Evolutionary conservation across 2,888 invertebrate genomes (phyloP), one percentile per base, ranked within the genome.

Genomic region (Drosophila phalerata): DNA sequence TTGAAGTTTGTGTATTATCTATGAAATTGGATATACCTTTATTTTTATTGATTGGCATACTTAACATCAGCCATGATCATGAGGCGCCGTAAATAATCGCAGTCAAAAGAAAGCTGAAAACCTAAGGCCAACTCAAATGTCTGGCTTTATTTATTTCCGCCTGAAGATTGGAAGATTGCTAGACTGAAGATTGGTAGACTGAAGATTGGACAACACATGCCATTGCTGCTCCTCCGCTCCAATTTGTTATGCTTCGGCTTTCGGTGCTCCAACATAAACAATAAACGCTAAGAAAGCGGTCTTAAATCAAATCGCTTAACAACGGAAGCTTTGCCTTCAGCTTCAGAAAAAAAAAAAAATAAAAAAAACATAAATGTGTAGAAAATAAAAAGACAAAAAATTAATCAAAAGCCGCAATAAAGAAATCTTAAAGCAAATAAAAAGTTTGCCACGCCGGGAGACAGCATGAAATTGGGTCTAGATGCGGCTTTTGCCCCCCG

Each of bases 231-330:
- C 32, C 55, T 55, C 42, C 9, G 56, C 70, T 57, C 57, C 56
- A 74, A 85, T 86, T 88, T 78, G 77, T 62, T 78, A 61, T 74
- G 74, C 65, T 56, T 56, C 34, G 55, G 42, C 22, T 55, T 55
- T 40, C 62, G 74, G 74, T 71, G 79, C 77, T 79, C 77, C 2
- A 3, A 3, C 22, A 22, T 22, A 22, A 22, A 71, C 60, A 74
- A 64, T 70, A 63, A 66, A 48, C 47, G 58, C 52, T 51, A 74
- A 61, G 73, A 71, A 83, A 81, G 73, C 70, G 83, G 37, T 80
- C 76, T 83, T 88, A 84, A 84, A 83, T 85, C 81, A 80, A 84
- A 84, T 69, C 86, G 88, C 86, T 88, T 84, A 88, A 85, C 84
- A 84, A 85, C 88, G 88, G 84, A 84, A 84, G 84, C 84, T 80